Conservation (phyloP, 2,113 vertebrate species). For the mouse (Mus musculus) region DNA sequence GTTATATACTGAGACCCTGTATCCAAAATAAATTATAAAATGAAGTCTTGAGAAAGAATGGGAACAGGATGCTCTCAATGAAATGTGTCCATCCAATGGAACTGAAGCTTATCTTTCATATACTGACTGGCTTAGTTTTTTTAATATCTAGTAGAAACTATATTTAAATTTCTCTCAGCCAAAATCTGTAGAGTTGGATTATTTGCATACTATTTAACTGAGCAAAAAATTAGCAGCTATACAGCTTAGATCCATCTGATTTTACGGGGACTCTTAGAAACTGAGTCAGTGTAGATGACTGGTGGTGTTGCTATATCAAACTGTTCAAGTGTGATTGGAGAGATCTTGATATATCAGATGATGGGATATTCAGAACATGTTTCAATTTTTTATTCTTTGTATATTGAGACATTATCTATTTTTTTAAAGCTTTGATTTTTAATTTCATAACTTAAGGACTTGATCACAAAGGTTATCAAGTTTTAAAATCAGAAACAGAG, state of each 20-base stretch:
- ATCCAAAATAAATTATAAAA: neutral
- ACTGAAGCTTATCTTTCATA: constrained; percentile 5
- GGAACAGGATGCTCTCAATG: neutral
- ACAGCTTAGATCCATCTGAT: constrained; percentile 50
- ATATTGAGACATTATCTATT: constrained; percentile 27
- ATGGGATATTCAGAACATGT: neutral
- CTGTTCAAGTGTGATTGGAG: constrained; percentile 42
- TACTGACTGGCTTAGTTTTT: neutral
- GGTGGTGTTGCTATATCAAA: constrained; percentile 49
- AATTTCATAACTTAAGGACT: neutral
- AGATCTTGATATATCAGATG: constrained; percentile 3
- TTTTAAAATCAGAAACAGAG: constrained; percentile 7
- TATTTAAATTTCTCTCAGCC: constrained; percentile 21
- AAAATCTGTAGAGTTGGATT: constrained; percentile 40
- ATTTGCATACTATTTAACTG: constrained; percentile 54
- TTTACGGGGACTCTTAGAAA: constrained; percentile 41
- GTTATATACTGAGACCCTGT: neutral
- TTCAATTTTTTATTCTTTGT: constrained; percentile 17
- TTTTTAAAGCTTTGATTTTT: constrained; percentile 47
- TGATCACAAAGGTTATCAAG: neutral
- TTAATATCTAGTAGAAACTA: constrained; percentile 32
- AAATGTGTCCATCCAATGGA: constrained; percentile 6
- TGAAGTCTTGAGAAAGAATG: neutral
- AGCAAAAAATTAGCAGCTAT: constrained; percentile 53
- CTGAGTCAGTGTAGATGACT: constrained; percentile 45